Evolutionary conservation across 2,797 vertebrate species (phyloP).

Genomic region (Limnodromus scolopaceus): DNA sequence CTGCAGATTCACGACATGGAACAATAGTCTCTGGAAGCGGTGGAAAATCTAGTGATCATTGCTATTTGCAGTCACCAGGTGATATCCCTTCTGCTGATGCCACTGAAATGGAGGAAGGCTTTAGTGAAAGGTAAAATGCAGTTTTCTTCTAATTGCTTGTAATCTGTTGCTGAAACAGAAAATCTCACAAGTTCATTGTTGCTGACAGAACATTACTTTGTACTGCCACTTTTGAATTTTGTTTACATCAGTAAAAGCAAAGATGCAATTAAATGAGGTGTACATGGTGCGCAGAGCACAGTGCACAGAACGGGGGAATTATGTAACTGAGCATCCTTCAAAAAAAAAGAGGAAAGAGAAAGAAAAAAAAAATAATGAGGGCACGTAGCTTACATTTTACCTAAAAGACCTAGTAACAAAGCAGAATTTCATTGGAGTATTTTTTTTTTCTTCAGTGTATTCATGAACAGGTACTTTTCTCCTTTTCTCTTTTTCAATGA

Average conservation of each 20-base stretch:
- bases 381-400: neutral
- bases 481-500: neutral
- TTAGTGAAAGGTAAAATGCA: conserved; percentile 87
- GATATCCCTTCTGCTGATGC: conserved; percentile 89
- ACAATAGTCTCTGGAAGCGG: conserved; percentile 75
- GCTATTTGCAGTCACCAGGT: conserved; percentile 87
- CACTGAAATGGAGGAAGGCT: conserved; percentile 93
- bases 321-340: neutral
- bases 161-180: neutral
- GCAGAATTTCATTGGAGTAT: neutral
- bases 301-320: neutral
- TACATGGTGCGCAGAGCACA: rapidly evolving
- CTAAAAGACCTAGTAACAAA: neutral
- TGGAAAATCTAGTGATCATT: conserved; percentile 88
- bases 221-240: neutral
- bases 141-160: neutral
- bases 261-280: neutral
- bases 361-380: neutral
- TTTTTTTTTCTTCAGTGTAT: neutral
- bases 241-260: neutral
- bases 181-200: neutral
- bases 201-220: neutral
- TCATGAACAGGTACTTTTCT: neutral
- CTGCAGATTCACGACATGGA: conserved; percentile 80
- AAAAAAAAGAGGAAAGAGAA: neutral